phyloP scores from a whole-genome alignment of 2,113 vertebrate genomes.

The Ailuropoda melanoleuca region DNA sequence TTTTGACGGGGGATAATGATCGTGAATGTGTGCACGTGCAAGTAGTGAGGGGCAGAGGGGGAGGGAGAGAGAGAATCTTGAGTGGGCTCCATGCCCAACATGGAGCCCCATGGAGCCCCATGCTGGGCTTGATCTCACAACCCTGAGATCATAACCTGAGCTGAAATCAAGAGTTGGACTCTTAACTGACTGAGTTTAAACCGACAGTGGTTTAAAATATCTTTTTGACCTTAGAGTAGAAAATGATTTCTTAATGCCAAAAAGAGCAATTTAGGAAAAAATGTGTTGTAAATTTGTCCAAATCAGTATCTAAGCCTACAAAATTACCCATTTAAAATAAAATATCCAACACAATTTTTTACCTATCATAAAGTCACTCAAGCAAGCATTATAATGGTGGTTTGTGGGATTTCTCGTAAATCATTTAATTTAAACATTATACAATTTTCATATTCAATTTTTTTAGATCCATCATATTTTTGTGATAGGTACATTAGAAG shows the following conservation, averaged over 20 bases:
- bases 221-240: neutral
- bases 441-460: neutral
- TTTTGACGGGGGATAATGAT: neutral
- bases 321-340: slow-evolving; percentile 1
- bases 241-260: slow-evolving; percentile 39
- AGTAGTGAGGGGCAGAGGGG: neutral
- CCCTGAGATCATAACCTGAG: neutral
- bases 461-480: neutral
- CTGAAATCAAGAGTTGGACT: neutral
- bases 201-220: neutral
- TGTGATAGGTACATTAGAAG: neutral
- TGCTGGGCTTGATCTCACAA: neutral
- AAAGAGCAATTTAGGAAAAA: neutral
- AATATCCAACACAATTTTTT: neutral
- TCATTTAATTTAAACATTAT: neutral
- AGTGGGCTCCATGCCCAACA: neutral
- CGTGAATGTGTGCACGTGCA: neutral
- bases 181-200: neutral
- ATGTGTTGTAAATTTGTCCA: neutral
- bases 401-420: neutral
- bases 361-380: neutral
- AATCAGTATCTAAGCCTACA: neutral
- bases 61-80: neutral
- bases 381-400: neutral
- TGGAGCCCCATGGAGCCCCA: neutral